These are phyloP conservation scores for Monomorium pharaonis DNA, from an alignment of 1,140 invertebrate genomes.

Conservation along the genomic window DNA sequence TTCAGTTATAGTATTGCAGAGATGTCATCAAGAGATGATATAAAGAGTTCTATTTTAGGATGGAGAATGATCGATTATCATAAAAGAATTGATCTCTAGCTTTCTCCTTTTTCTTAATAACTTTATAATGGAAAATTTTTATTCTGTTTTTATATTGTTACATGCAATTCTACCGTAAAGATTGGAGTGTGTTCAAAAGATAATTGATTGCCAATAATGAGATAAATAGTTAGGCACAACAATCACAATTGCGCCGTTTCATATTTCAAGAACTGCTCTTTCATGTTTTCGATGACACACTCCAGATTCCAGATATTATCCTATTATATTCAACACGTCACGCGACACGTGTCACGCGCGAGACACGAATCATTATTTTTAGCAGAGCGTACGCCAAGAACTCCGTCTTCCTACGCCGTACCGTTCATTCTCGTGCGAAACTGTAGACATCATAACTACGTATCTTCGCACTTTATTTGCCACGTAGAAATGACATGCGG, in stretches of 20 bases:
- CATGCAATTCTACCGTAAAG: too few species aligned
- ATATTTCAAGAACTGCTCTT: not conserved
- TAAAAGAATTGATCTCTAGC: not conserved
- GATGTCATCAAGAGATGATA: not conserved
- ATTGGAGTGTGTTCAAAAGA: not conserved
- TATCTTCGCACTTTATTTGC: not conserved
- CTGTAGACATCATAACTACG: not conserved
- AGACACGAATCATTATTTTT: slow-evolving; percentile 21
- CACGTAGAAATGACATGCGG: not conserved
- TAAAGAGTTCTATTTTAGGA: not conserved
- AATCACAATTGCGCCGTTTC: not conserved
- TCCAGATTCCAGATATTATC: not conserved
- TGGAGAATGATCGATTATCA: not conserved
- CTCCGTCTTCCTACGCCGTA: not conserved
- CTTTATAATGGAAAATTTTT: too few species aligned
- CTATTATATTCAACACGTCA: not conserved
- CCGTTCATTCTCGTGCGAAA: not conserved
- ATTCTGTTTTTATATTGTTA: too few species aligned
- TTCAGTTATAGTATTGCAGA: not conserved
- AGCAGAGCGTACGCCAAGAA: not conserved
- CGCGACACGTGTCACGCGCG: not conserved
- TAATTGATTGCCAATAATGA: not conserved
- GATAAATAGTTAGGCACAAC: not conserved
- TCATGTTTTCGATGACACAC: not conserved
- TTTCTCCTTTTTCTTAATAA: too few species aligned